These are phyloP conservation scores for Spinus olivaceus DNA, from an alignment of 2,797 vertebrate species.

Conservation along the genomic window DNA sequence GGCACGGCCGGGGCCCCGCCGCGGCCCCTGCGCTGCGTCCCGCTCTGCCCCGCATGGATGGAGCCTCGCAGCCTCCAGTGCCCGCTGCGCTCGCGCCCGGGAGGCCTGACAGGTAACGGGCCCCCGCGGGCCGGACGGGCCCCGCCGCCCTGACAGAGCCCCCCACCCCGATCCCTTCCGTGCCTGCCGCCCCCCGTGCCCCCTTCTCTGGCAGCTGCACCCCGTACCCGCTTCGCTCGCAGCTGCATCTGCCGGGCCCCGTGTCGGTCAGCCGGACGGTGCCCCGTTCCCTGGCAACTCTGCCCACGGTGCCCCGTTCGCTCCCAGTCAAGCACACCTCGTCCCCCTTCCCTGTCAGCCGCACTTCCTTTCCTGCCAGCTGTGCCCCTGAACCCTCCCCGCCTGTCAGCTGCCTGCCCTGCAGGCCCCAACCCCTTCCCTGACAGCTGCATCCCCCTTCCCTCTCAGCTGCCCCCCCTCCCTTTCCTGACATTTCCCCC, in stretches of 20 bases:
- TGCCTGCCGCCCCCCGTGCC: no score
- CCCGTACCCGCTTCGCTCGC: neutral
- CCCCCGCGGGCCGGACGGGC: neutral
- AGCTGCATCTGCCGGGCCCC: neutral
- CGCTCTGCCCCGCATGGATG: slow-evolving; percentile 20
- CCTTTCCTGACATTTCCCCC: no score
- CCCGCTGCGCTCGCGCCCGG: slow-evolving; percentile 18
- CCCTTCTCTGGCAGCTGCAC: neutral
- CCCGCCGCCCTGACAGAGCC: neutral
- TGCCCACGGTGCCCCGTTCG: no score
- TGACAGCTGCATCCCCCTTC: neutral
- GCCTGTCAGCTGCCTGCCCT: neutral
- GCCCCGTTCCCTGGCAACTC: no score
- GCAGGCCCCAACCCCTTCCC: neutral
- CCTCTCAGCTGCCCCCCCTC: no score
- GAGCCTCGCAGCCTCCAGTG: neutral
- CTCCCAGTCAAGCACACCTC: no score
- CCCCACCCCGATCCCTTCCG: neutral
- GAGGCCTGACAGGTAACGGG: slow-evolving; percentile 53
- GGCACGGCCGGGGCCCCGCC: neutral
- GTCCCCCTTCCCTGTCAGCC: neutral
- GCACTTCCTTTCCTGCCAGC: neutral
- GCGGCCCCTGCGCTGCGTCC: neutral
- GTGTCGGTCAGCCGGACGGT: neutral
- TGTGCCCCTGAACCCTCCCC: accelerated